A percentile compares a stretch with the other conserved stretches of the same genome.
These are phyloP conservation scores for Pachydiplax longipennis DNA, from an alignment of 2,888 invertebrate genomes.

Conservation along the genomic window DNA sequence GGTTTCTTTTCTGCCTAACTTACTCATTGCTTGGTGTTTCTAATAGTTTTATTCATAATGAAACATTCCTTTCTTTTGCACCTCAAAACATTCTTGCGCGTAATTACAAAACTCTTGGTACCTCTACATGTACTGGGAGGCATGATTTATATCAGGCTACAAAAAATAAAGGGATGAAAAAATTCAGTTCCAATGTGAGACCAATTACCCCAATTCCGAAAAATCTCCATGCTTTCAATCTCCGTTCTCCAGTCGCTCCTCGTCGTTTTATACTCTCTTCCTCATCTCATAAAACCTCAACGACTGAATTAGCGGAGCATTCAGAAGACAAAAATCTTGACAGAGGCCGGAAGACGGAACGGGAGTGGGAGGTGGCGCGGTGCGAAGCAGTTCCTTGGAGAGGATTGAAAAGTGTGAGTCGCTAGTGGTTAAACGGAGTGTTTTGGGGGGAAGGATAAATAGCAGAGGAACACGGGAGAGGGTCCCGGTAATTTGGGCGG, in stretches of 20 bases:
- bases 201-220: not conserved
- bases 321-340: conserved; percentile 13
- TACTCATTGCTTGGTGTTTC: not conserved
- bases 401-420: not conserved
- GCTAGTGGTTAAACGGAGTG: not conserved
- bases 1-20: not conserved
- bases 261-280: not conserved
- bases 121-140: not conserved
- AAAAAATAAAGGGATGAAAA: not conserved
- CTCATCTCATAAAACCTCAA: not conserved
- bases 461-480: not conserved
- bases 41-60: not conserved
- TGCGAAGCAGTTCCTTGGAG: not conserved
- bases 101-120: not conserved
- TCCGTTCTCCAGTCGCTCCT: not conserved
- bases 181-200: not conserved
- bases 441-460: not conserved
- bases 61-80: not conserved
- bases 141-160: not conserved
- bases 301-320: conserved; percentile 1
- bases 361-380: not conserved
- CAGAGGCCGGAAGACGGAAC: not conserved
- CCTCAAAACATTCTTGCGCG: not conserved
- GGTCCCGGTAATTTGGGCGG: not conserved
- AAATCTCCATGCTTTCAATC: not conserved